phyloP scores from a whole-genome alignment of 2,797 vertebrate genomes.

The Phoebastria nigripes region DNA sequence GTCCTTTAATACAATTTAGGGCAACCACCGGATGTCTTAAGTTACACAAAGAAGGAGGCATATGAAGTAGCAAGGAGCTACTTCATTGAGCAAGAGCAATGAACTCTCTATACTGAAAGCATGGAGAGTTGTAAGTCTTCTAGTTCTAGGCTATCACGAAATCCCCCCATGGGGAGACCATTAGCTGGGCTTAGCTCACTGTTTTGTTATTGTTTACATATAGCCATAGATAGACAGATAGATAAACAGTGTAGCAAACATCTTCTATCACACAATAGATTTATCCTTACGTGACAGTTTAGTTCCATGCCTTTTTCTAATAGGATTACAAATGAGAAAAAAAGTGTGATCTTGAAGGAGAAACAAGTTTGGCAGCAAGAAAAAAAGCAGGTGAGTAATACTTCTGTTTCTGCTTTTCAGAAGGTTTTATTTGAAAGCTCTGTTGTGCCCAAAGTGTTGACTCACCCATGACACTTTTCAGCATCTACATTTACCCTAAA shows the following conservation, averaged over 20 bases:
- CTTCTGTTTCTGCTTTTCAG: slow-evolving; percentile 40
- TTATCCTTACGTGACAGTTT: background rate
- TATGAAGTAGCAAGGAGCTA: background rate
- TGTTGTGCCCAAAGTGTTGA: background rate
- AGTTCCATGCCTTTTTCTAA: background rate
- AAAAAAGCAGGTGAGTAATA: slow-evolving; percentile 22
- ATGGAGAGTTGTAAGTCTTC: background rate
- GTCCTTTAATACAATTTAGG: background rate
- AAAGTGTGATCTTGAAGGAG: background rate
- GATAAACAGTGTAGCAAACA: background rate
- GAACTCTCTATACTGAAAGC: background rate
- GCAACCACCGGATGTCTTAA: background rate
- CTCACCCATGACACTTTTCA: background rate
- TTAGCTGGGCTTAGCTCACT: background rate
- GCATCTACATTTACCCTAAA: background rate
- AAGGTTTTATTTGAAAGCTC: slow-evolving; percentile 30
- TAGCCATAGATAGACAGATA: background rate
- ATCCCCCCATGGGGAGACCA: background rate
- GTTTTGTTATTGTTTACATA: background rate
- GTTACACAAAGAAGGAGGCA: background rate
- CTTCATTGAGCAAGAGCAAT: background rate
- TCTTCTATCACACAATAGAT: background rate
- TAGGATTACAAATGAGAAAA: background rate
- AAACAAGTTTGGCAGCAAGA: slow-evolving; percentile 14
- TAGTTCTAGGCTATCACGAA: background rate